phyloP scores from a whole-genome alignment of 1,140 invertebrate genomes.

The Pseudomyrmex dendroicus region DNA sequence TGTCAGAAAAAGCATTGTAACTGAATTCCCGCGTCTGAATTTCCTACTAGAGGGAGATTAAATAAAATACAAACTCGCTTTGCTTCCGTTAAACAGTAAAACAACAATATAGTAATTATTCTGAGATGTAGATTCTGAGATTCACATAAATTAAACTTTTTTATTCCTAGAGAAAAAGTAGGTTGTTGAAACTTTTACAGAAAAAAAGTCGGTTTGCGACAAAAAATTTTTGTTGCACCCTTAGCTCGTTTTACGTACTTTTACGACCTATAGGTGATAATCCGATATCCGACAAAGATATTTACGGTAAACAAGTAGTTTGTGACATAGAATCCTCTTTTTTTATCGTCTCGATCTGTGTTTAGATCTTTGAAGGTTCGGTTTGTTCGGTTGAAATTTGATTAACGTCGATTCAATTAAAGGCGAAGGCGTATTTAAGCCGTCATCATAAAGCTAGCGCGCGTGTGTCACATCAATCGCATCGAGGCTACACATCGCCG shows the following conservation, averaged over 20 bases:
- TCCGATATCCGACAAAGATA: slow-evolving; percentile 2
- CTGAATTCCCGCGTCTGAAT: not conserved
- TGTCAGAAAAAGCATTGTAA: not conserved
- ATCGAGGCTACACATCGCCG: slow-evolving; percentile 45
- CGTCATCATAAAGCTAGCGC: slow-evolving; percentile 48
- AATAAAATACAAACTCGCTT: not conserved
- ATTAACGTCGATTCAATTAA: slow-evolving; percentile 52
- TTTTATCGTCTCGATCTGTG: not conserved
- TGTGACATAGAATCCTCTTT: not conserved
- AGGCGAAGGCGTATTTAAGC: slow-evolving; percentile 53
- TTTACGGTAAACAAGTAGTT: slow-evolving; percentile 3
- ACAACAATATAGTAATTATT: too few relatives aligned
- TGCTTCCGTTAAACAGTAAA: not conserved
- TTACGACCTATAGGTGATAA: not conserved
- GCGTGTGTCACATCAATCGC: slow-evolving; percentile 58
- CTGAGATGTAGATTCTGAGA: too few relatives aligned
- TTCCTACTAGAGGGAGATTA: not conserved
- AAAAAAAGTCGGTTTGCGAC: too few relatives aligned
- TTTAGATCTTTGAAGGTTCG: not conserved
- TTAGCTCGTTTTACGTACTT: not conserved
- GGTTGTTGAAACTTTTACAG: too few relatives aligned
- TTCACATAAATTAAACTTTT: too few relatives aligned
- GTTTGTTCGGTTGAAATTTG: slow-evolving; percentile 13
- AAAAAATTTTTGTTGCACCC: too few relatives aligned
- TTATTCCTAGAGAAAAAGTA: too few relatives aligned